Base-by-base conservation (phyloP, 2,797 vertebrate genomes). In the Helostoma temminkii region DNA sequence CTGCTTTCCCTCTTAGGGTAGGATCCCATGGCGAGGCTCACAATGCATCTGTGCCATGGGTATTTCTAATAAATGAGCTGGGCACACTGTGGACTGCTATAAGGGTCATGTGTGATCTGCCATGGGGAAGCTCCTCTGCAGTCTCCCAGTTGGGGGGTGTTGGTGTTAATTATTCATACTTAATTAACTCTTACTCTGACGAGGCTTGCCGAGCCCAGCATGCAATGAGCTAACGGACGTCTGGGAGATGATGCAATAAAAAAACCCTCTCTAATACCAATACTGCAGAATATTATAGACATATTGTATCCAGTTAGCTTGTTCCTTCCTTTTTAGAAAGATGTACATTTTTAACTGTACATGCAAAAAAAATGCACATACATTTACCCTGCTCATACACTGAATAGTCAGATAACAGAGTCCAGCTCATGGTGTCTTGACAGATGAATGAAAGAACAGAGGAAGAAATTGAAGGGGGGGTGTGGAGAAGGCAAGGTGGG, bases 81-180 rank as follows among this genome's bases (percentile, higher is more conserved):
- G 80, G 84, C 84, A 85, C 83, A 82, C 80, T 56, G 71, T 74
- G 85, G 84, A 88, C 84, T 43, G 59, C 81, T 78, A 81, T 43
- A 63, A 82, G 82, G 84, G 71, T 77, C 78, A 78, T 85, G 89
- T 90, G 88, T 89, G 91, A 93, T 93, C 89, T 83, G 87, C 90
- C 92, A 91, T 79, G 68, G 90, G 87, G 90, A 90, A 88, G 80
- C 79, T 69, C 68, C 86, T 80, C 82, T 79, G 86, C 87, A 70
- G 74, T 83, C 85, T 90, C 92, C 90, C 91, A 90, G 88, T 92
- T 50, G 87, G 88, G 90, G 90, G 88, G 67, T 75, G 65, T 73
- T 67, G 71, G 80, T 91, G 87, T 93, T 94, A 95, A 94, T 95
- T 94, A 95, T 94, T 94, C 89, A 94, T 93, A 92, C 87, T 93